A percentile compares a stretch with the other conserved stretches of the same genome.
These are phyloP conservation scores for Gymnoscopelus braueri DNA, from an alignment of 2,797 vertebrate genomes.

Conservation along the genomic window DNA sequence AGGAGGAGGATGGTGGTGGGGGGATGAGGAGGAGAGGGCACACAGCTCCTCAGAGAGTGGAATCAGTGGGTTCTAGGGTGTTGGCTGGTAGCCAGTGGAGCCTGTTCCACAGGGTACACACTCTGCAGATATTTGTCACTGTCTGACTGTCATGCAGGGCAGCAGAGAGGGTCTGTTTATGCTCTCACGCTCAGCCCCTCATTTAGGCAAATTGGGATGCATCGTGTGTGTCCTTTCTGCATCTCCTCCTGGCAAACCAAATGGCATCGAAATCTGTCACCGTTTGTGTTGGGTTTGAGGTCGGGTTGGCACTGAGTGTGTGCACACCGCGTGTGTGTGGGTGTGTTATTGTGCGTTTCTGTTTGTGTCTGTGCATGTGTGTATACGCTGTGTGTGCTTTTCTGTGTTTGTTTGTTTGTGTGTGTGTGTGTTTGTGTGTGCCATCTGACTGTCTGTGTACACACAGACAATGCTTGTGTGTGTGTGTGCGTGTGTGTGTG, in stretches of 20 bases:
- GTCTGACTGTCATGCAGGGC: conserved; percentile 23
- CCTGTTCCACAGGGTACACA: conserved; percentile 2
- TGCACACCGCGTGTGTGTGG: conserved; percentile 21
- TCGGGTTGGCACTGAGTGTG: conserved; percentile 40
- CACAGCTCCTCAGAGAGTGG: conserved; percentile 12
- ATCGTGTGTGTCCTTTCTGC: conserved; percentile 41
- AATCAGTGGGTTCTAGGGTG: conserved; percentile 31
- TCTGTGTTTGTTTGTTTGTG: background rate
- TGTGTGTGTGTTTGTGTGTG: background rate
- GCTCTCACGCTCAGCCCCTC: conserved; percentile 35
- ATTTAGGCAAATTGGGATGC: conserved; percentile 55
- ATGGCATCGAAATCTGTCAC: conserved; percentile 43
- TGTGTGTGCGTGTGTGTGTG: background rate
- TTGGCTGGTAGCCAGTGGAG: conserved; percentile 23
- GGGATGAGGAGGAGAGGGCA: background rate
- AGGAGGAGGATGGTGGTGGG: background rate
- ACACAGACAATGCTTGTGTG: background rate
- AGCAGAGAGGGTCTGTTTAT: conserved; percentile 38
- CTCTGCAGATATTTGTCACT: conserved; percentile 38
- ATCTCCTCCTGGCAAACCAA: conserved; percentile 38
- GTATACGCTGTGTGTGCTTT: background rate
- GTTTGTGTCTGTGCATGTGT: conserved; percentile 6
- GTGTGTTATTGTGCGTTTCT: conserved; percentile 1
- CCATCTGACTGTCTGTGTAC: background rate
- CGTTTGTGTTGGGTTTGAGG: conserved; percentile 33